Evolutionary conservation across 2,888 invertebrate species (phyloP).

Genomic region (Conops quadrifasciatus): DNA sequence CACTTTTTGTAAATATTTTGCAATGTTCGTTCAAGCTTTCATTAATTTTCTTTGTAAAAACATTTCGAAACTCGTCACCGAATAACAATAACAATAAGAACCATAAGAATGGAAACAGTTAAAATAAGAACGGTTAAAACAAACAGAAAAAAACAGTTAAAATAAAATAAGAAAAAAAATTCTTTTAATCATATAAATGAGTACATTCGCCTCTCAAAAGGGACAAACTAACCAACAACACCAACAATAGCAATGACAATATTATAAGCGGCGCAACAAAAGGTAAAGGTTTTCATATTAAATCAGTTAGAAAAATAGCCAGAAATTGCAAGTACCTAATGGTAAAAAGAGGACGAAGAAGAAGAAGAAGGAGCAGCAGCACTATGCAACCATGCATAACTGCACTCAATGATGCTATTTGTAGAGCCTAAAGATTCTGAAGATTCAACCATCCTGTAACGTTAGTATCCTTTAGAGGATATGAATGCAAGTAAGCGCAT

Average conservation of each 20-base stretch:
- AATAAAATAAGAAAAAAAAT: too few relatives aligned
- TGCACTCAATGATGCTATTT: too few relatives aligned
- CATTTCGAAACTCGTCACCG: too few relatives aligned
- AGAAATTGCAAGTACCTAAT: background rate
- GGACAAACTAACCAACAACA: background rate
- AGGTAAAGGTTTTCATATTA: slow-evolving; percentile 31
- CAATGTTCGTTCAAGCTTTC: too few relatives aligned
- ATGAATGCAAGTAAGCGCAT: slow-evolving; percentile 11
- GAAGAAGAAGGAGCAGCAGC: background rate
- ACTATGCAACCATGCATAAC: slow-evolving; percentile 6
- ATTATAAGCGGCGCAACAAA: slow-evolving; percentile 4
- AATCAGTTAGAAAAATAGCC: slow-evolving; percentile 26
- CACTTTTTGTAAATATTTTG: too few relatives aligned
- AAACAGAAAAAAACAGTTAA: slow-evolving; percentile 1
- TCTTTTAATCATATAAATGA: too few relatives aligned
- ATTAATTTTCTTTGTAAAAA: too few relatives aligned
- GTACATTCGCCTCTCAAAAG: background rate
- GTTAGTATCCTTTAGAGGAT: slow-evolving; percentile 24
- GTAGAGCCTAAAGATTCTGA: too few relatives aligned
- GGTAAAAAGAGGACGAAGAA: slow-evolving; percentile 6
- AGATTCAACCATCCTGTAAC: slow-evolving; percentile 13
- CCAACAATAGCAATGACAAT: background rate
- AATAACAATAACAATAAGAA: background rate
- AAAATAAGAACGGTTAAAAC: slow-evolving; percentile 5
- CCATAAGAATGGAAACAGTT: background rate